Percentiles rank a stretch among this genome's conserved stretches.
Evolutionary conservation across 2,797 vertebrate genomes (phyloP).

Genomic region (Myiotriccus ornatus): DNA sequence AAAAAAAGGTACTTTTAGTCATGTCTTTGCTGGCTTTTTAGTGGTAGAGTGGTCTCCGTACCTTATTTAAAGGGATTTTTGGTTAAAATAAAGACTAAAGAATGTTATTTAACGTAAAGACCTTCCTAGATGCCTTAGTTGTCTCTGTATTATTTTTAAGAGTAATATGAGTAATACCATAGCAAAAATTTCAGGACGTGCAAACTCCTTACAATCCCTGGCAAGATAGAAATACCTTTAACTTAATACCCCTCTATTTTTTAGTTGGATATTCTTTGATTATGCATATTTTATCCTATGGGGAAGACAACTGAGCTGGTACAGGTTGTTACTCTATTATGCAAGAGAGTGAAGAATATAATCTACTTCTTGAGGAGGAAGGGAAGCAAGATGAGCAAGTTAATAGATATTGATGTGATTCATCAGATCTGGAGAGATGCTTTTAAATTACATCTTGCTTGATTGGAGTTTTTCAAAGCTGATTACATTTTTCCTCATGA

Average conservation of each 20-base stretch:
- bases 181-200: not conserved
- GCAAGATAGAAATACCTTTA: not conserved
- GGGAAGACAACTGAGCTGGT: not conserved
- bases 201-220: not conserved
- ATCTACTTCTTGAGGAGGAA: not conserved
- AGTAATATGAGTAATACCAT: not conserved
- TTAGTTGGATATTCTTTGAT: not conserved
- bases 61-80: not conserved
- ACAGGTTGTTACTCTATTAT: not conserved
- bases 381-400: not conserved
- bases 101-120: not conserved
- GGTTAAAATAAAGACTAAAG: not conserved
- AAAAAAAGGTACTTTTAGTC: not conserved
- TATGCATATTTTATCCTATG: not conserved
- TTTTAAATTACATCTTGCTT: constrained; percentile 25
- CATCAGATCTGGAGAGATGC: not conserved
- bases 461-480: not conserved
- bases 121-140: not conserved
- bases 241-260: not conserved
- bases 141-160: not conserved
- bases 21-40: not conserved
- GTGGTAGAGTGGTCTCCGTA: not conserved
- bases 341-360: not conserved
- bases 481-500: not conserved
- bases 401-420: not conserved